Base-by-base conservation (phyloP, 2,113 vertebrate species). In the Aythya baeri region DNA sequence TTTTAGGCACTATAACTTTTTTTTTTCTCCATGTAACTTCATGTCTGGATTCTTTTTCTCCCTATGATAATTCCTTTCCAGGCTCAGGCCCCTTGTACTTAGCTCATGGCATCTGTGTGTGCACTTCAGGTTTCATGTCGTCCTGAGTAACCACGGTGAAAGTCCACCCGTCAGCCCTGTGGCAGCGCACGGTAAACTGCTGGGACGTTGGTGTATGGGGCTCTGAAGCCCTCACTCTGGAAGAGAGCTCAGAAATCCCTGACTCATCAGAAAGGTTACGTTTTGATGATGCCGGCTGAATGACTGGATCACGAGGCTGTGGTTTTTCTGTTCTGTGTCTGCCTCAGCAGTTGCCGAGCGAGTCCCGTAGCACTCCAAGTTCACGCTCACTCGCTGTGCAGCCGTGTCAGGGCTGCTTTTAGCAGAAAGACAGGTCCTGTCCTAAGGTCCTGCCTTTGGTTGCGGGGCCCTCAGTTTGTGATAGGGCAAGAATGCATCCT, bases 31-130 rank as follows among this genome's bases (percentile, higher is more conserved):
- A 44, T 66, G 1, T 27, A 38, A 70, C 34, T 73, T 72, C 55
- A 59, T 18, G n/a, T 29, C 50, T 87, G 84, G 49, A 7, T 66
- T 58, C 26, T 32, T 29, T 49, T 61, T 75, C 36, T 76, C 11
- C 27, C 38, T 2, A 0, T n/a, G 31, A 44, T 46, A 82, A 63
- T 58, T 73, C 43, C 49, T 91, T 55, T 44, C 78, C 84, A 83
- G 89, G 74, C 80, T 79, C 1, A 0, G 71, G 23, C 23, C 72
- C 31, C 14, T 26, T 31, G 44, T 25, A 5, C 41, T 44, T 46
- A n/a, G n/a, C 23, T 14, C 43, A 26, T 14, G 15, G 12, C 26
- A 25, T n/a, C 0, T 10, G n/a, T 3, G 0, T 52, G 61, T 0
- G 0, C 17, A 4, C 44, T 82, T 62, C 49, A 71, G 72, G 55